Base-by-base conservation (phyloP, 1,140 invertebrate genomes). In the Bombus confusus region DNA sequence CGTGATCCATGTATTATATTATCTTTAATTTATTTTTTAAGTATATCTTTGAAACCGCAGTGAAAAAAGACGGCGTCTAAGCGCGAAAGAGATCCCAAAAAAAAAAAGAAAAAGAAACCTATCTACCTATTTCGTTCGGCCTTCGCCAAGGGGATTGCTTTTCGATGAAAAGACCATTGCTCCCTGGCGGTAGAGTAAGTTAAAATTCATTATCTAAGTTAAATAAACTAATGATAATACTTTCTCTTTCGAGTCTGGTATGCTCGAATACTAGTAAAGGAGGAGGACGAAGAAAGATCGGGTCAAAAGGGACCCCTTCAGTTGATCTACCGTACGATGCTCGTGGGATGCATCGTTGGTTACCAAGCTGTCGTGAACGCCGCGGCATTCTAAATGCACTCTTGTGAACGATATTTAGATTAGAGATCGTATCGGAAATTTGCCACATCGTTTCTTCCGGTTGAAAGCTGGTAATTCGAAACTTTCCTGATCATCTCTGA, bases 151-250 rank as follows among this genome's bases (percentile, higher is more conserved):
- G 31, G 37, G 15, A 5, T 22, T 8, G 22, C 3, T 37, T 25
- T 64, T 73, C 52, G 6, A 52, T 3, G 25, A 68, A 41, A 64
- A 37, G 13, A 59, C 15, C 37, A 64, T 71, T 34, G 18, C 9
- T 5, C n/a, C 62, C 28, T 74, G 57, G 59, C 41, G 18, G 34
- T 77, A 82, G 84, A 62, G 39, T 77, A 43, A 80, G 71, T 80
- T 78, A 69, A 71, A 89, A 81, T 80, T 68, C 37, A 57, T 34
- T 72, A 77, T 73, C 77, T 86, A 81, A 71, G 76, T 86, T 88
- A 88, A 88, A 88, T 90, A 90, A 84, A 81, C 64, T 78, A 87
- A 87, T 83, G 80, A 88, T 91, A 91, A 91, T 91, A 91, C 91
- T 91, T 91, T 90, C 83, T 88, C 83, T 43, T 64, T 62, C 52